A percentile compares a stretch with the other conserved stretches of the same genome.
Evolutionary conservation across 2,888 invertebrate species (phyloP).

Genomic region (Rapana venosa): DNA sequence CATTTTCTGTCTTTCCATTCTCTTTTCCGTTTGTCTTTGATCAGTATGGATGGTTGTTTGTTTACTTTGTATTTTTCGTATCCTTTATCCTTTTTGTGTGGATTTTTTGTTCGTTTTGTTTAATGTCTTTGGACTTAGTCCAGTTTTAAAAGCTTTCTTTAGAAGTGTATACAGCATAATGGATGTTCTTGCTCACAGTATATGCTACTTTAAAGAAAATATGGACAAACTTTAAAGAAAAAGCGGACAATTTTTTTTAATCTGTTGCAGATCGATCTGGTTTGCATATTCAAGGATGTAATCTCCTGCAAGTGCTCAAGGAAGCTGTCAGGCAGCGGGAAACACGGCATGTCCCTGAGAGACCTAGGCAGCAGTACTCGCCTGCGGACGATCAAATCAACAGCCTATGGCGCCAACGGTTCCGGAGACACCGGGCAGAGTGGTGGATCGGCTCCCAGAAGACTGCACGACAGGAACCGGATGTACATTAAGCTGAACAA

Average conservation of each 20-base stretch:
- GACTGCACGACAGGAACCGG: slow-evolving; percentile 5
- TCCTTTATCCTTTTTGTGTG: too few relatives aligned
- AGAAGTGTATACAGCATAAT: too few relatives aligned
- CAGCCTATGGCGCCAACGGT: neutral
- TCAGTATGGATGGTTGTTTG: too few relatives aligned
- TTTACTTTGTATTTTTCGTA: too few relatives aligned
- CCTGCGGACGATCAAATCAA: neutral
- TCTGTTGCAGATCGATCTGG: neutral
- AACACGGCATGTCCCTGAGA: neutral
- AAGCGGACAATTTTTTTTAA: neutral
- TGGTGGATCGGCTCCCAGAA: neutral
- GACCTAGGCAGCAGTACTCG: neutral
- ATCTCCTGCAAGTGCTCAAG: neutral
- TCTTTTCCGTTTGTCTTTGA: too few relatives aligned
- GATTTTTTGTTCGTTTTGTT: too few relatives aligned
- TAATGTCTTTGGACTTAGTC: too few relatives aligned
- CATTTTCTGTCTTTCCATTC: too few relatives aligned
- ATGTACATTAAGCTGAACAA: slow-evolving; percentile 15
- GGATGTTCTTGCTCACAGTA: too few relatives aligned
- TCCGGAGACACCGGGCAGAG: neutral
- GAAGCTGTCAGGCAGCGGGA: neutral
- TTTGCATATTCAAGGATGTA: neutral
- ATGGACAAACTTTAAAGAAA: too few relatives aligned
- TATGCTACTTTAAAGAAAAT: too few relatives aligned
- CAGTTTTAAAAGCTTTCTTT: too few relatives aligned